These are phyloP conservation scores for Pyrgilauda ruficollis DNA, from an alignment of 2,113 vertebrate genomes.

Conservation along the genomic window DNA sequence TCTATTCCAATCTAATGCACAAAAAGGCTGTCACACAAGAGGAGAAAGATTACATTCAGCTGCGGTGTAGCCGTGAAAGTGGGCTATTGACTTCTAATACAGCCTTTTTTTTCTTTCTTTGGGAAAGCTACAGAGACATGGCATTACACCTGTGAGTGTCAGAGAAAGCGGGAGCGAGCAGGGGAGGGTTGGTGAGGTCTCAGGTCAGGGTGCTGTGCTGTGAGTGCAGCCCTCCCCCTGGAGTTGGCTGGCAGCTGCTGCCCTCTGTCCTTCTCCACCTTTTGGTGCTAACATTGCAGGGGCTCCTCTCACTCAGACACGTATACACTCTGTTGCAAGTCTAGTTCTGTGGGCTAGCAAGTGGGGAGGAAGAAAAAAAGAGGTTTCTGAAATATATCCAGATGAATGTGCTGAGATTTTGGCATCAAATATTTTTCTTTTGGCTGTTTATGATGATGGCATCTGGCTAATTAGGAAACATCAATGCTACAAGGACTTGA, in stretches of 20 bases:
- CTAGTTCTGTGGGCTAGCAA: background rate
- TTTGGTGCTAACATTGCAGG: background rate
- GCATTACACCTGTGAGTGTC: constrained; percentile 13
- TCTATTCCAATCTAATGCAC: constrained; percentile 28
- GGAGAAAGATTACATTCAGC: constrained; percentile 35
- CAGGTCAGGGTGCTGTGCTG: background rate
- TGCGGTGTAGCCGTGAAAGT: background rate
- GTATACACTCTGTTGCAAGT: rapidly evolving
- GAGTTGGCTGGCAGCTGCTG: background rate
- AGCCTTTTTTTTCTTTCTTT: background rate
- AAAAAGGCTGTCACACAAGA: constrained; percentile 12
- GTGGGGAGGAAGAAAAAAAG: background rate
- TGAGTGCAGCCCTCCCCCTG: background rate
- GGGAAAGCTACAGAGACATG: background rate
- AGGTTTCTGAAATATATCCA: background rate
- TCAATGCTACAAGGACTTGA: background rate
- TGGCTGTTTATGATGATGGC: background rate
- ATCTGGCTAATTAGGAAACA: background rate
- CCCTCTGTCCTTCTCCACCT: background rate
- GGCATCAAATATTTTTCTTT: background rate
- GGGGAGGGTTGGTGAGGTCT: background rate
- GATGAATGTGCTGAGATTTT: background rate
- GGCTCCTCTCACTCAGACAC: background rate
- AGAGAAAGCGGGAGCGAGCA: background rate
- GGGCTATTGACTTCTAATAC: constrained; percentile 47